A percentile compares a stretch with the other conserved stretches of the same genome.
These are phyloP conservation scores for Prenolepis imparis DNA, from an alignment of 2,888 invertebrate genomes.

Conservation along the genomic window DNA sequence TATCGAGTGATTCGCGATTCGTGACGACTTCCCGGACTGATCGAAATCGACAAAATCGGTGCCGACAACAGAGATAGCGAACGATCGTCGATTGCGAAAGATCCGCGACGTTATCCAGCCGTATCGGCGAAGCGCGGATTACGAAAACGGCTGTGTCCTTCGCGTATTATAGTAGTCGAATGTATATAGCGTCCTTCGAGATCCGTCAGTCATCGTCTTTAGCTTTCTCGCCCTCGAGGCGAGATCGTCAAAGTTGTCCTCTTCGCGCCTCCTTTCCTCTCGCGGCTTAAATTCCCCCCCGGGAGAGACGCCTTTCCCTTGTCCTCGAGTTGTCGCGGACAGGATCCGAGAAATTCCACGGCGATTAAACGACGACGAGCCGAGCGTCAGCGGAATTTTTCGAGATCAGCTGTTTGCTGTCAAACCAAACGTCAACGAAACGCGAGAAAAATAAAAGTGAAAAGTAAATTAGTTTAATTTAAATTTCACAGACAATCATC, in stretches of 20 bases:
- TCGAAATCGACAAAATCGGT: not conserved
- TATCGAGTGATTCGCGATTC: constrained; percentile 20
- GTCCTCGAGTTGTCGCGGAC: too few species aligned
- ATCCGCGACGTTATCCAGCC: constrained; percentile 33
- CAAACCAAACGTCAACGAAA: not conserved
- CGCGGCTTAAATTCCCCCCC: not conserved
- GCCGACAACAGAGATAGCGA: not conserved
- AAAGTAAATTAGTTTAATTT: not conserved
- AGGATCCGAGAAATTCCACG: constrained; percentile 14
- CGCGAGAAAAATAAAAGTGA: not conserved
- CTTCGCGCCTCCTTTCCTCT: constrained; percentile 6
- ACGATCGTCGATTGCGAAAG: constrained; percentile 29
- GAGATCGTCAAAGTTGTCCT: constrained; percentile 20
- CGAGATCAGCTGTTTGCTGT: not conserved
- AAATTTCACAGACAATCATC: not conserved
- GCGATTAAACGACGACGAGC: constrained; percentile 3
- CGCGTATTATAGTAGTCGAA: constrained; percentile 19
- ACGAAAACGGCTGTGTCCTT: constrained; percentile 28
- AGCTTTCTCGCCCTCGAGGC: constrained; percentile 54
- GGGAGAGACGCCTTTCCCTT: not conserved
- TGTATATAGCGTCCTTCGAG: constrained; percentile 30
- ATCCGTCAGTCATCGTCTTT: not conserved
- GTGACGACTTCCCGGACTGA: not conserved
- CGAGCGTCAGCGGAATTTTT: constrained; percentile 3
- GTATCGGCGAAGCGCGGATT: constrained; percentile 22